These are phyloP conservation scores for Apus apus DNA, from an alignment of 2,113 vertebrate genomes.

Conservation along the genomic window DNA sequence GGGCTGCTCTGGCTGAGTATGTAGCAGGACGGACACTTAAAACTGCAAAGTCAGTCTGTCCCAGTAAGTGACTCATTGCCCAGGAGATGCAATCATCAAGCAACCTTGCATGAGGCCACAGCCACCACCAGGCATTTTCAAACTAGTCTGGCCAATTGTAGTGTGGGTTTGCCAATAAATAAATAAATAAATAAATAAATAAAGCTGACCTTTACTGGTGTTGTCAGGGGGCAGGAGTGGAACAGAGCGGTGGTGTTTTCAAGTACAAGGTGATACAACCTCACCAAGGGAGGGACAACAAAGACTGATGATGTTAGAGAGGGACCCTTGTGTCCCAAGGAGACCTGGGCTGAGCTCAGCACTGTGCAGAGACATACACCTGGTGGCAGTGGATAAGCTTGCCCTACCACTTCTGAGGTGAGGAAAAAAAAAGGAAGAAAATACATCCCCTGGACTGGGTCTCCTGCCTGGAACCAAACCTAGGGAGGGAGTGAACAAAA, in stretches of 20 bases:
- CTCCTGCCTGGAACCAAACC: background rate
- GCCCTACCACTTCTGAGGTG: background rate
- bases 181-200: background rate
- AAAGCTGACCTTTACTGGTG: background rate
- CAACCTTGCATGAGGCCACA: fast-evolving
- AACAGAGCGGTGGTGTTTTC: background rate
- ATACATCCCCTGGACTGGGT: background rate
- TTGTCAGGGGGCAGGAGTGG: fast-evolving
- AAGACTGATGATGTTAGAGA: background rate
- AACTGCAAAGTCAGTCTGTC: fast-evolving
- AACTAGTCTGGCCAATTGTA: background rate
- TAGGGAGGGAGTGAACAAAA: background rate
- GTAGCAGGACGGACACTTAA: background rate
- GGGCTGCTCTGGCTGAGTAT: fast-evolving
- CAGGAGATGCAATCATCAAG: background rate
- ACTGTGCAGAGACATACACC: fast-evolving
- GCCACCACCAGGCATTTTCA: background rate
- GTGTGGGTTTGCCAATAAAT: background rate
- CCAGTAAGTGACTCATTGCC: background rate
- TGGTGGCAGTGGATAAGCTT: background rate
- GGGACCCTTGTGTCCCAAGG: background rate
- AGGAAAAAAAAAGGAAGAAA: background rate
- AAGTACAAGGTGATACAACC: background rate
- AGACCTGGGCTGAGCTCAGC: background rate
- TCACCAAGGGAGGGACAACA: background rate